phyloP scores from a whole-genome alignment of 1,140 invertebrate genomes.

The Drosophila miranda region DNA sequence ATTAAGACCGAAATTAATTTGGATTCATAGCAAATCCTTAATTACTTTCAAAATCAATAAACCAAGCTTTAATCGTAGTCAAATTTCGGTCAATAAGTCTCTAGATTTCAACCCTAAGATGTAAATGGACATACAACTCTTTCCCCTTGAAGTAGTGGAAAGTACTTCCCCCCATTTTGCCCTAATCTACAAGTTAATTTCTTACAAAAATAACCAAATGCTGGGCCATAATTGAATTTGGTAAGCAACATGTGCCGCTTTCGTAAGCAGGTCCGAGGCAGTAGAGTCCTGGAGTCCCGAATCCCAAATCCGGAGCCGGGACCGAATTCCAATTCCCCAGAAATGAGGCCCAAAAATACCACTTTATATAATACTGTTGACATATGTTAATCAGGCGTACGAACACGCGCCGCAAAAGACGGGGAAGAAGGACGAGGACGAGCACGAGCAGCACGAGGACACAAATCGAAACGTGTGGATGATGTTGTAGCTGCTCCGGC shows the following conservation, averaged over 20 bases:
- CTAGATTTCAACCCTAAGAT: constrained; percentile 12
- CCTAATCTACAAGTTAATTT: constrained; percentile 71
- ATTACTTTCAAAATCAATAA: not conserved
- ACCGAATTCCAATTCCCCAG: constrained; percentile 50
- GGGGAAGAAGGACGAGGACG: constrained; percentile 13
- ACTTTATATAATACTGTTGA: constrained; percentile 82
- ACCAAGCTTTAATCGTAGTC: constrained; percentile 11
- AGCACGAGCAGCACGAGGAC: constrained; percentile 12
- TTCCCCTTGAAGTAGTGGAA: not conserved
- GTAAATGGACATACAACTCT: constrained; percentile 37
- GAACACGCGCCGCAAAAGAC: constrained; percentile 64
- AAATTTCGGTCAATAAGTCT: constrained; percentile 1
- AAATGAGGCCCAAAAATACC: constrained; percentile 63
- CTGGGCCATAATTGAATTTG: constrained; percentile 71
- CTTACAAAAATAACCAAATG: constrained; percentile 75
- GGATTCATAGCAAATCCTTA: too few relatives aligned
- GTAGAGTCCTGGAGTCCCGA: not conserved
- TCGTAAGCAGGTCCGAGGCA: constrained; percentile 15
- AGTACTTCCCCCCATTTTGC: not conserved
- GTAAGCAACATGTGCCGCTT: constrained; percentile 43
- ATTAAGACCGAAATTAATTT: too few relatives aligned
- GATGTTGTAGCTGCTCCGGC: constrained; percentile 17
- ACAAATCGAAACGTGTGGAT: constrained; percentile 48
- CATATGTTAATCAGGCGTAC: constrained; percentile 82
- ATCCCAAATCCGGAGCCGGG: constrained; percentile 5